Conservation (phyloP, 1,140 invertebrate species). For the Cepaea nemoralis region DNA sequence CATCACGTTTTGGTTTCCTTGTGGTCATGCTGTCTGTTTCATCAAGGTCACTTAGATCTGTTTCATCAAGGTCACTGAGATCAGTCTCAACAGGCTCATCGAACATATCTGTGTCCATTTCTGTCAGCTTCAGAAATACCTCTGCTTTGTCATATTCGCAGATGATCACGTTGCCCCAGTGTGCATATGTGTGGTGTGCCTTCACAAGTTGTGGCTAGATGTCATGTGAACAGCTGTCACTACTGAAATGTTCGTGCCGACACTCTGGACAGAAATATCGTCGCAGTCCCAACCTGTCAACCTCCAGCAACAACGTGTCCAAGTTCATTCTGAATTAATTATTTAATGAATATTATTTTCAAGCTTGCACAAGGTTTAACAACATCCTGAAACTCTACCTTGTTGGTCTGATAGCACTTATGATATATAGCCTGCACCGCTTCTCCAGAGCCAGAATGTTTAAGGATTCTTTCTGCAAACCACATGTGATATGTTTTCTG, state of each 20-base stretch:
- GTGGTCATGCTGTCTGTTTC: not conserved
- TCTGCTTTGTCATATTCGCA: slow-evolving; percentile 24
- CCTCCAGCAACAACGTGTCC: slow-evolving; percentile 2
- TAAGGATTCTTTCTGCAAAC: no score
- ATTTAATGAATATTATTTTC: no score
- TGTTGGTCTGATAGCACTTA: no score
- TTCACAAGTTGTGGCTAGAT: not conserved
- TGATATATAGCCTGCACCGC: no score
- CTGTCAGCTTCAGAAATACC: not conserved
- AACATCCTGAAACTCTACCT: no score
- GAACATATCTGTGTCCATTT: not conserved
- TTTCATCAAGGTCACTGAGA: no score
- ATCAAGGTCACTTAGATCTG: not conserved
- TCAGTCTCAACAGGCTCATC: not conserved
- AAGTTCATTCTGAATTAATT: slow-evolving; percentile 2
- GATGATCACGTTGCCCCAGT: slow-evolving; percentile 8
- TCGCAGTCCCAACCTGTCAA: not conserved
- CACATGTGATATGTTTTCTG: no score
- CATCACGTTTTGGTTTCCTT: no score
- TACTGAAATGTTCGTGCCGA: not conserved
- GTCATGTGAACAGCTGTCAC: not conserved
- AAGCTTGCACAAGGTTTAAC: no score
- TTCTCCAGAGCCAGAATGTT: no score
- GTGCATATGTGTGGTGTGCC: not conserved
- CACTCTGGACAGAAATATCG: slow-evolving; percentile 12